Evolutionary conservation across 2,797 vertebrate genomes (phyloP).

Genomic region (Cuniculus paca): DNA sequence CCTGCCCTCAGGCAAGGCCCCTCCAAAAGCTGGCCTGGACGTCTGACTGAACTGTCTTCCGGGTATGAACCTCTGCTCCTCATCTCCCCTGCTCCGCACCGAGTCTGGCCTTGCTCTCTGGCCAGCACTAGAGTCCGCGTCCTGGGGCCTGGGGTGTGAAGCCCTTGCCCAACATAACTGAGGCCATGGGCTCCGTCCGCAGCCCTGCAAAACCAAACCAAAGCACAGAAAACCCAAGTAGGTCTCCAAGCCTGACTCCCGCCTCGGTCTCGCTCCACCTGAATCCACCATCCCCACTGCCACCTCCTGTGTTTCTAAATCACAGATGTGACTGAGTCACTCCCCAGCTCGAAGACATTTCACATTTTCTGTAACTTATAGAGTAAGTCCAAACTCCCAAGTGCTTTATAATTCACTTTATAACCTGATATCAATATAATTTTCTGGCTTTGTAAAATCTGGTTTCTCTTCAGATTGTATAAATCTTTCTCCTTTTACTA

Average conservation of each 20-base stretch:
- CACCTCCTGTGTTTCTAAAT: not conserved
- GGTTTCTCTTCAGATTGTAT: no score
- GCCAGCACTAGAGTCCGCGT: not conserved
- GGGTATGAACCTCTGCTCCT: not conserved
- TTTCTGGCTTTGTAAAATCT: not conserved
- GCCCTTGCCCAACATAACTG: not conserved
- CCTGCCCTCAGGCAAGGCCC: fast-evolving
- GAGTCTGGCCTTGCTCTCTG: not conserved
- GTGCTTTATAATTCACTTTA: not conserved
- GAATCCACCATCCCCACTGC: not conserved
- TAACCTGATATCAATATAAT: not conserved
- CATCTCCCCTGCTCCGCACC: not conserved
- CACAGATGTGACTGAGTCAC: not conserved
- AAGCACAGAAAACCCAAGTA: not conserved
- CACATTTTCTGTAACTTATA: not conserved
- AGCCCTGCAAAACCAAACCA: not conserved
- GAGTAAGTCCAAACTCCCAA: not conserved
- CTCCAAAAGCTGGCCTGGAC: not conserved
- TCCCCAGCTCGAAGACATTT: not conserved
- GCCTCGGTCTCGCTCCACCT: not conserved
- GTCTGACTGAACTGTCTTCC: not conserved
- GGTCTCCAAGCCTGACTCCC: not conserved
- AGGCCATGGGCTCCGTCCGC: not conserved
- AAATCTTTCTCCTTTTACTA: no score
- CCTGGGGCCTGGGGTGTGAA: not conserved